Percentiles rank a stretch among this genome's conserved stretches.
Conservation (phyloP, 2,113 vertebrate genomes). For the Tinamus guttatus region DNA sequence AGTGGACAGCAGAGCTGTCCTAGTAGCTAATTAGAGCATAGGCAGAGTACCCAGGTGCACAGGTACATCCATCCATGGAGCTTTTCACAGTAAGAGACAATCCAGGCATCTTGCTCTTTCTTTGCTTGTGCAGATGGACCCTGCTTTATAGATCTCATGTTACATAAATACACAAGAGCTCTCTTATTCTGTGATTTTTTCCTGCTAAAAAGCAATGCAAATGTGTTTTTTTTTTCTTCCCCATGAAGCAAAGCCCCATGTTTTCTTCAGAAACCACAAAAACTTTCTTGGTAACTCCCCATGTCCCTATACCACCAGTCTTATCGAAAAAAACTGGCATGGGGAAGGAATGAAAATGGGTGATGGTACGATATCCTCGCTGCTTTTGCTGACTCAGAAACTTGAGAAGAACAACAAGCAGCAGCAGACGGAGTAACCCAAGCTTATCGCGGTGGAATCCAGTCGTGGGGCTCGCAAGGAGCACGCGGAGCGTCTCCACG, state of each 20-base stretch:
- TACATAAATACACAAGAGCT: not conserved
- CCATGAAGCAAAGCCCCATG: not conserved
- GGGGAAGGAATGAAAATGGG: slow-evolving; percentile 36
- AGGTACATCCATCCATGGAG: not conserved
- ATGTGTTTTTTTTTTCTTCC: fast-evolving
- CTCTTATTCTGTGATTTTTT: not conserved
- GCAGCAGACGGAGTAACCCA: slow-evolving; percentile 20
- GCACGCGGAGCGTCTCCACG: not conserved
- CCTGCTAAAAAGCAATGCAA: not conserved
- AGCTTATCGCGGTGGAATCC: slow-evolving; percentile 36
- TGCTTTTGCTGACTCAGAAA: slow-evolving; percentile 73
- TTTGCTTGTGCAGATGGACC: not conserved
- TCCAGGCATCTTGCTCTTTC: not conserved
- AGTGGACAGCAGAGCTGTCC: not conserved
- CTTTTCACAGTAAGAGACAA: not conserved
- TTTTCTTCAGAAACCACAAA: slow-evolving; percentile 7
- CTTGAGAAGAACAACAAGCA: slow-evolving; percentile 10
- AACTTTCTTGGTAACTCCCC: slow-evolving; percentile 23
- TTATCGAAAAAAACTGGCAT: slow-evolving; percentile 30
- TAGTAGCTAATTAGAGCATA: not conserved
- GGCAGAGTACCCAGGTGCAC: not conserved
- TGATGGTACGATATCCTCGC: not conserved
- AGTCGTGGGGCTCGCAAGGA: not conserved
- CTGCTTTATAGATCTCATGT: not conserved
- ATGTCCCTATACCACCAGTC: not conserved